Base-by-base conservation (phyloP, 2,113 vertebrate genomes). In the Hemicordylus capensis region DNA sequence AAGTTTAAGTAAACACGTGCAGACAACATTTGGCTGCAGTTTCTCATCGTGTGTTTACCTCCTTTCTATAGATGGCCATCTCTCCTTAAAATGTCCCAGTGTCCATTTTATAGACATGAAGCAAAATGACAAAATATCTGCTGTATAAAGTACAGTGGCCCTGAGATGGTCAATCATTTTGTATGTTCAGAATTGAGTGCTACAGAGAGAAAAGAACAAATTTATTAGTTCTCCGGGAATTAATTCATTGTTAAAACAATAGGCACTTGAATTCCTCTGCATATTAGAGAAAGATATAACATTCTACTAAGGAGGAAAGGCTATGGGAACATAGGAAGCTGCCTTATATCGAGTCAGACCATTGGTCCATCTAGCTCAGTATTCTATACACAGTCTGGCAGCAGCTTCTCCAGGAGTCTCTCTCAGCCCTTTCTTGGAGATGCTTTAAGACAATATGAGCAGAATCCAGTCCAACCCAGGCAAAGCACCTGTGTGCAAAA, bases 271-370 rank as follows among this genome's bases (percentile, higher is more conserved):
- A 58, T 85, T 83, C 17, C 56, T 81, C 42, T 89, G 76, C 87
- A 58, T 31, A 78, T 63, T 51, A 22, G 44, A 67, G 87, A 78
- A n/a, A 88, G 91, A 83, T n/a, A 1, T 34, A 74, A 73, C 76
- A 74, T 74, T 89, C 80, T 72, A 31, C 67, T 89, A 6, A 81
- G 80, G 61, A 82, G 51, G 67, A 8, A 78, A 54, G 82, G n/a
- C n/a, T n/a, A n/a, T n/a, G n/a, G n/a, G n/a, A n/a, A n/a, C n/a
- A n/a, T n/a, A n/a, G n/a, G n/a, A n/a, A n/a, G n/a, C n/a, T n/a
- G n/a, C n/a, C n/a, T n/a, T n/a, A n/a, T n/a, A n/a, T n/a, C n/a
- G n/a, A n/a, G n/a, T n/a, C n/a, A n/a, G n/a, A n/a, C n/a, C n/a
- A n/a, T n/a, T n/a, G n/a, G n/a, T n/a, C n/a, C n/a, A n/a, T n/a